A percentile compares a stretch with the other conserved stretches of the same genome.
Evolutionary conservation across 2,888 invertebrate genomes (phyloP).

Genomic region (Noctua pronuba): DNA sequence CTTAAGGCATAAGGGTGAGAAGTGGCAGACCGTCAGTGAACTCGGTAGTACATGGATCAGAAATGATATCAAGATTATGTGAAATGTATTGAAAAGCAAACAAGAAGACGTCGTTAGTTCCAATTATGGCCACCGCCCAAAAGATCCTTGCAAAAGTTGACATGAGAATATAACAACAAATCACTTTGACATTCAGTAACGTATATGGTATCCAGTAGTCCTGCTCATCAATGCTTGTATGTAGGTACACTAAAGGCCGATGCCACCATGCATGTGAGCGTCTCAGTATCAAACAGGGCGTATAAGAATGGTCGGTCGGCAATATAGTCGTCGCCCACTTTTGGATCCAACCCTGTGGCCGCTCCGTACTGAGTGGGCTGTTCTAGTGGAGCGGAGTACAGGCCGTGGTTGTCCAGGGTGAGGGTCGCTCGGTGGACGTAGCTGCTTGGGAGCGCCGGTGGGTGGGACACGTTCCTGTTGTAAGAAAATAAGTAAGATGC

Average conservation of each 20-base stretch:
- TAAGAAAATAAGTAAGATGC: background rate
- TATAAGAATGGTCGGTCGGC: conserved; percentile 58
- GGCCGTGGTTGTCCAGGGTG: conserved; percentile 50
- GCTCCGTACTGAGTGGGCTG: background rate
- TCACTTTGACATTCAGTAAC: background rate
- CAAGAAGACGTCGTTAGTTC: background rate
- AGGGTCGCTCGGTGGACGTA: conserved; percentile 62
- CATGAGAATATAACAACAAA: background rate
- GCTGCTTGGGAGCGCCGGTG: conserved; percentile 61
- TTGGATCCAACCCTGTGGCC: conserved; percentile 31
- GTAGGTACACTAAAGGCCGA: conserved; percentile 44
- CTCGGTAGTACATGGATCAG: background rate
- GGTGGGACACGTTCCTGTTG: conserved; percentile 67
- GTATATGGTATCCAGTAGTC: background rate
- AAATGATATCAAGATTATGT: background rate
- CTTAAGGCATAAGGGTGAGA: too few relatives aligned
- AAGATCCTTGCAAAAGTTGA: background rate
- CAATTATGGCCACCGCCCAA: background rate
- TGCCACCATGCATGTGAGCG: conserved; percentile 29
- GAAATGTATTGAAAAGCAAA: background rate
- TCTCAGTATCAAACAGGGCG: conserved; percentile 57
- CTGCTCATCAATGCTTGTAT: conserved; percentile 30
- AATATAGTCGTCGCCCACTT: conserved; percentile 44
- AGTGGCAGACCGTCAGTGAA: too few relatives aligned
- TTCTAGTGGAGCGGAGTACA: conserved; percentile 18